Evolutionary conservation across 2,888 invertebrate species (phyloP), one percentile per base, ranked within the genome.

Genomic region (Matsumyia berberina): DNA sequence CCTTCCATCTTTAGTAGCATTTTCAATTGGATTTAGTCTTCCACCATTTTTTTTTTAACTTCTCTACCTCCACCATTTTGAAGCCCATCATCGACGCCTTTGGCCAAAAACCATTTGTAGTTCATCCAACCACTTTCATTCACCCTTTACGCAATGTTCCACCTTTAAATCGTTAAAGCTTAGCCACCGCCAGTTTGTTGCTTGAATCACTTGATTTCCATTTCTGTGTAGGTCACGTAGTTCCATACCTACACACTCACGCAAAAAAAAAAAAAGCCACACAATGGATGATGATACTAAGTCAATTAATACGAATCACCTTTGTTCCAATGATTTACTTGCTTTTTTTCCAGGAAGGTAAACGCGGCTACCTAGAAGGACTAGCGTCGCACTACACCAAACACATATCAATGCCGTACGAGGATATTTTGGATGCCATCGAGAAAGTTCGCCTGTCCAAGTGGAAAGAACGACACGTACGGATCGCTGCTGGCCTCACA

Each of bases 351-450:
- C 87, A 97, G 97, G 96, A 96, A 89, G 97, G 97, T 49, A 96
- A 96, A 89, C 94, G 96, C 87, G 97, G 97, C 62, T 96, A 96
- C 91, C 93, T 97, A 88, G 97, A 97, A 92, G 97, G 96, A 29
- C 92, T 97, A 81, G 97, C 97, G 11, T 96, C 96, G 29, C 94
- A 96, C 87, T 97, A 97, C 90, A 96, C 97, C 80, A 97, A 97
- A 90, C 94, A 96, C 89, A 96, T 97, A 92, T 96, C 95, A 89
- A 96, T 97, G 87, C 96, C 97, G 92, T 97, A 96, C 92, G 95
- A 96, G 86, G 97, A 97, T 91, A 96, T 97, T 60, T 92, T 97
- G 88, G 96, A 96, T 90, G 96, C 97, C 89, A 94, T 97, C 69
- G 97, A 97, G 91, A 96, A 96, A 90, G 93, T 97, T 76, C 94